Evolutionary conservation across 2,113 vertebrate genomes (phyloP).

Genomic region (human): DNA sequence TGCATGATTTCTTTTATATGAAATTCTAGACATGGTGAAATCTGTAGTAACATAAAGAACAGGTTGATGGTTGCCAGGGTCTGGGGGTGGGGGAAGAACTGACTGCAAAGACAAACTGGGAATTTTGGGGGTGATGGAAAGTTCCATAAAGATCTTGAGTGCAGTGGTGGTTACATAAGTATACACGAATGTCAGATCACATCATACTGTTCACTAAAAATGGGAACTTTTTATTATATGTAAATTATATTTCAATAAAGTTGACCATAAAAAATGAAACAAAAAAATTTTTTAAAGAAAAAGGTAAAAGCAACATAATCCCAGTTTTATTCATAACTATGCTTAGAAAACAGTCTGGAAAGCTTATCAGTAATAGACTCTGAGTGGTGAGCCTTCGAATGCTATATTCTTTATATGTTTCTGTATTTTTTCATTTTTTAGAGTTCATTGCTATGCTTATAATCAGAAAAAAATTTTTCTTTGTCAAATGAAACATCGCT

Average conservation of each 20-base stretch:
- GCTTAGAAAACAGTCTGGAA: neutral
- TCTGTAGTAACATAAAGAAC: neutral
- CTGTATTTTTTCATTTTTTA: neutral
- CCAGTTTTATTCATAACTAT: neutral
- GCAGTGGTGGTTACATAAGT: rapidly evolving
- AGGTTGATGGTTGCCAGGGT: neutral
- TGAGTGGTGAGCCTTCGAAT: neutral
- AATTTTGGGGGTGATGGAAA: neutral
- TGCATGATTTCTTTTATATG: neutral
- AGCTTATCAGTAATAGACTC: neutral
- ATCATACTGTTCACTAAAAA: neutral
- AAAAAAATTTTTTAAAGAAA: neutral
- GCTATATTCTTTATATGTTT: neutral
- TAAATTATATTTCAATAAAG: neutral
- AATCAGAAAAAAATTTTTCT: neutral
- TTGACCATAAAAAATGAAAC: neutral
- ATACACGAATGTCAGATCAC: neutral
- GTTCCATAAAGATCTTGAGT: neutral
- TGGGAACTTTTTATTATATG: neutral
- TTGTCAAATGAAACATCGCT: neutral
- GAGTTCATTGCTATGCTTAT: neutral
- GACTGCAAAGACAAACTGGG: neutral
- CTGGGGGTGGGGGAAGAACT: rapidly evolving
- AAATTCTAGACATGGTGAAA: neutral
- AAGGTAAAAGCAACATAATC: neutral